A percentile compares a stretch with the other conserved stretches of the same genome.
These are phyloP conservation scores for Ammodytes marinus DNA, from an alignment of 2,113 vertebrate genomes.

Conservation along the genomic window DNA sequence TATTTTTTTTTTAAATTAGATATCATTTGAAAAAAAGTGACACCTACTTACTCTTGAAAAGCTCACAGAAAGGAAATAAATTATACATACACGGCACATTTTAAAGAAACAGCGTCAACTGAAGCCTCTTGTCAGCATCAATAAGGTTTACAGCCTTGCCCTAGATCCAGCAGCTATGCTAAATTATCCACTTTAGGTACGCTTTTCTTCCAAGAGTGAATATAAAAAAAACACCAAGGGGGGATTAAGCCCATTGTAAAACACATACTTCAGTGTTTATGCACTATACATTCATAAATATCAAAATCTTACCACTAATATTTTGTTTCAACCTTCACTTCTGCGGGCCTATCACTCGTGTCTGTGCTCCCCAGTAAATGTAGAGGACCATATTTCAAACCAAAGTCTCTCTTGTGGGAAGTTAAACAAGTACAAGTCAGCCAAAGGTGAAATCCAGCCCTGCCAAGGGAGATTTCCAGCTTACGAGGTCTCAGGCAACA, in stretches of 20 bases:
- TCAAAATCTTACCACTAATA: conserved; percentile 22
- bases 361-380: conserved; percentile 33
- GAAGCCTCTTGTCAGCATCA: conserved; percentile 56
- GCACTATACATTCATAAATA: conserved; percentile 10
- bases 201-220: conserved; percentile 42
- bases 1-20: conserved; percentile 23
- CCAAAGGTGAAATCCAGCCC: conserved; percentile 76
- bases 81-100: conserved; percentile 36
- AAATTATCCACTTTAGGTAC: conserved; percentile 48
- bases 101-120: conserved; percentile 27
- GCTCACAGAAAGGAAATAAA: conserved; percentile 9
- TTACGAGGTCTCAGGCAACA: conserved; percentile 71
- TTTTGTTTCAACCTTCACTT: conserved; percentile 28
- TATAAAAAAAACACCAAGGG: conserved; percentile 6
- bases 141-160: conserved; percentile 46
- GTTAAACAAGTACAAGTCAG: conserved; percentile 73
- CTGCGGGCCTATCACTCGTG: neutral
- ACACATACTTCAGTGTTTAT: conserved; percentile 13
- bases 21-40: conserved; percentile 19
- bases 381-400: conserved; percentile 49
- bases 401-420: conserved; percentile 66
- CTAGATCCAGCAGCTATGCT: conserved; percentile 18
- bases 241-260: conserved; percentile 23
- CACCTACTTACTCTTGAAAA: conserved; percentile 28
- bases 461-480: conserved; percentile 77